Evolutionary conservation across 2,113 vertebrate genomes (phyloP), one percentile per base, ranked within the genome.

Genomic region (Rallus limicola): DNA sequence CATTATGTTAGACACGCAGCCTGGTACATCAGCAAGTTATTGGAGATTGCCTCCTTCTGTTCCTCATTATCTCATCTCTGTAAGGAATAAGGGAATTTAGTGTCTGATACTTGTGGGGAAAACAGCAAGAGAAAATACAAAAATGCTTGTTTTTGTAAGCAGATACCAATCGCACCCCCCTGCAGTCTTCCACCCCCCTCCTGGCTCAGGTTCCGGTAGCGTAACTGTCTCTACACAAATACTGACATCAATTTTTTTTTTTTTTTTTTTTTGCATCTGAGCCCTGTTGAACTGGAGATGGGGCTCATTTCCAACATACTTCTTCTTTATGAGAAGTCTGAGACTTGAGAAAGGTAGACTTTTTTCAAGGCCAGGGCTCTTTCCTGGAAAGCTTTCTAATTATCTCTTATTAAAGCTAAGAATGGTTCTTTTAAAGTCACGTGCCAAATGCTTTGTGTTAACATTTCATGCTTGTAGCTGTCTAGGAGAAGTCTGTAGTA

Each of bases 221-320:
- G 0, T 16, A 2, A 50, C 60, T 36, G 11, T 5, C 38, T 33
- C 59, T 34, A 2, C 36, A 29, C 5, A 5, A 29, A 24, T 3
- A 42, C 16, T 33, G 50, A 44, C 25, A 29, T 36, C 19, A 4
- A 0, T 24, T 50, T 55, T 42, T 55, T 42, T 63, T 20, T 55
- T 42, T 55, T 42, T 63, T 20, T 19, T 18, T 46, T 12, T 42
- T 12, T 36, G 6, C 2, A 4, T 2, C 64, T 20, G 25, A 75
- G 62, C 40, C 8, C 29, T 33, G 15, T 6, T 82, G 14, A 24
- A 28, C 58, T 69, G 42, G 29, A 79, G 56, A 38, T 34, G 24
- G 10, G 7, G 23, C 7, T 34, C 29, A 7, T 15, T 74, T 52
- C 40, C 40, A 60, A 59, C 90, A 81, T 23, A 19, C 38, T 5